Percentiles rank a stretch among this genome's conserved stretches.
These are phyloP conservation scores for Daboia siamensis DNA, from an alignment of 2,113 vertebrate genomes.

Conservation along the genomic window DNA sequence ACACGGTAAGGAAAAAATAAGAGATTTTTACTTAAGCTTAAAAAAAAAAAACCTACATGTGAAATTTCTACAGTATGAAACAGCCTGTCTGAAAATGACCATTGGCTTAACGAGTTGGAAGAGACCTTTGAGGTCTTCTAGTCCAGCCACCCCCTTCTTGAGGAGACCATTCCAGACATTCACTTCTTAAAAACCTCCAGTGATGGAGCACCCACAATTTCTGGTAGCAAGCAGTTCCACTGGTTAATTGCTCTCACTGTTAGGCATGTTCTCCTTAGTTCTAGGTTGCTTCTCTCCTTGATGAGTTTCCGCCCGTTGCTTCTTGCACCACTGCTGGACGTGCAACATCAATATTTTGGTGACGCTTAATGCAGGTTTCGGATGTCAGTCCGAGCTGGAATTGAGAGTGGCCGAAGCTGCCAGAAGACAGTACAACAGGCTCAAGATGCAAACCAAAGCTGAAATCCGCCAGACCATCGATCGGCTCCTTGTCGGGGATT, in stretches of 20 bases:
- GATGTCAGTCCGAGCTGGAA: slow-evolving; percentile 96
- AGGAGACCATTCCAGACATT: too few relatives aligned
- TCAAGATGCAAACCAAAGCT: slow-evolving; percentile 97
- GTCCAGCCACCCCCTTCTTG: too few relatives aligned
- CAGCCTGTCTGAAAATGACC: not conserved
- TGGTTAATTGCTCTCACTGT: too few relatives aligned
- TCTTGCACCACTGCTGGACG: not conserved
- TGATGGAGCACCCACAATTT: too few relatives aligned
- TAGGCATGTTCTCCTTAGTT: too few relatives aligned
- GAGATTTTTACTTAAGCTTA: not conserved
- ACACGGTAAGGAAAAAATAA: too few relatives aligned
- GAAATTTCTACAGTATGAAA: not conserved
- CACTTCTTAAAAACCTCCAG: too few relatives aligned
- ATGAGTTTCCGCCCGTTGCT: not conserved
- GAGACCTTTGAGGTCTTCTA: too few relatives aligned
- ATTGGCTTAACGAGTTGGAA: too few relatives aligned
- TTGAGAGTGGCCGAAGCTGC: slow-evolving; percentile 91
- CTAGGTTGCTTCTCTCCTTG: not conserved
- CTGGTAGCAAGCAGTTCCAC: too few relatives aligned
- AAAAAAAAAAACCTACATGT: not conserved
- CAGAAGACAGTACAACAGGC: slow-evolving; percentile 93
- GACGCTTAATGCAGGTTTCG: slow-evolving; percentile 79
- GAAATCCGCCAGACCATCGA: slow-evolving; percentile 97
- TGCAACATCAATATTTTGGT: not conserved
- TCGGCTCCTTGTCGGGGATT: slow-evolving; percentile 92